Evolutionary conservation across 2,797 vertebrate genomes (phyloP).

Genomic region (Neosilurus mollespiculum): DNA sequence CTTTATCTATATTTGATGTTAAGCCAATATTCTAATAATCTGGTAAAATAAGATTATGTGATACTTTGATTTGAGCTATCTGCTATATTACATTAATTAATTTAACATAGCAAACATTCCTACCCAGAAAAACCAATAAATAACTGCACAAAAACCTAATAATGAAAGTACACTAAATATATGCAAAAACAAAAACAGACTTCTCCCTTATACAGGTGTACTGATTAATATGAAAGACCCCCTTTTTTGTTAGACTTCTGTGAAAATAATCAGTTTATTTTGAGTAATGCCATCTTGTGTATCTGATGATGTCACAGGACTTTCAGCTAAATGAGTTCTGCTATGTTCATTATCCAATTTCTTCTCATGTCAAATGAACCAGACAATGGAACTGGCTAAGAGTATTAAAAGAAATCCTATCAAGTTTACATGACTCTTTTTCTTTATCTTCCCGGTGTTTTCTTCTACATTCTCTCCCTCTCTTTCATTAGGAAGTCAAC

Average conservation of each 20-base stretch:
- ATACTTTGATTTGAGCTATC: background rate
- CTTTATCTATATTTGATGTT: background rate
- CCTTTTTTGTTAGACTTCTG: constrained; percentile 21
- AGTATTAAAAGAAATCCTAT: constrained; percentile 33
- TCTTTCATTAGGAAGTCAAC: constrained; percentile 47
- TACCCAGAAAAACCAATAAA: background rate
- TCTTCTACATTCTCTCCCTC: constrained; percentile 22
- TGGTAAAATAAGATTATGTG: background rate
- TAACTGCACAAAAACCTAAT: background rate
- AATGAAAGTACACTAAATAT: background rate
- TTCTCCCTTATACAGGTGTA: background rate
- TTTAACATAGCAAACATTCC: background rate
- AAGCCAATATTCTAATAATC: background rate
- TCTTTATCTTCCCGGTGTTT: constrained; percentile 30
- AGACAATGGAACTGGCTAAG: constrained; percentile 1
- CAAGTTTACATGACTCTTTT: constrained; percentile 29
- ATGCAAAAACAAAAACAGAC: background rate
- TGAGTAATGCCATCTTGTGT: constrained; percentile 37
- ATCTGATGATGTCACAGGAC: constrained; percentile 22
- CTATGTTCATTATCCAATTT: constrained; percentile 43
- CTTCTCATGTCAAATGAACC: constrained; percentile 13
- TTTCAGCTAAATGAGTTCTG: constrained; percentile 42
- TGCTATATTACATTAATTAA: background rate
- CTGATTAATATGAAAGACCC: background rate
- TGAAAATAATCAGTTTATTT: constrained; percentile 53